Evolutionary conservation across 92 coral and sea anemone species (phyloP).

Genomic region (Nematostella vectensis): DNA sequence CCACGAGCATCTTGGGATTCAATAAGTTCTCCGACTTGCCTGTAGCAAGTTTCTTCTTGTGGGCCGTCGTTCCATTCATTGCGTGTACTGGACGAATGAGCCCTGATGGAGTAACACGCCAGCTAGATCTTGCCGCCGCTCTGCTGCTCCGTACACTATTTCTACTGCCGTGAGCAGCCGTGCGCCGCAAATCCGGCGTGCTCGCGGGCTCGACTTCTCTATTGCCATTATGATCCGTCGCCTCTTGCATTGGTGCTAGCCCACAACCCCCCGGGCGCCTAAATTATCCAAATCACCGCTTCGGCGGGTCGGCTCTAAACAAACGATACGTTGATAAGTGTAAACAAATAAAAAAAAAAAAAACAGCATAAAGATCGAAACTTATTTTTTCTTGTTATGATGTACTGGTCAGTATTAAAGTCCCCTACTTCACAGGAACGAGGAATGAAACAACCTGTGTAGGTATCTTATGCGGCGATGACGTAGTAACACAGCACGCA

Average conservation of each 20-base stretch:
- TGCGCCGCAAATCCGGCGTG: background rate
- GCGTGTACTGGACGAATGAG: conserved; percentile 38
- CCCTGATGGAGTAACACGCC: conserved; percentile 45
- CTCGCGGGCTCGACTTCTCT: conserved; percentile 11
- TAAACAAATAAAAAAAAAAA: no score
- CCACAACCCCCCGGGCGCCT: conserved; percentile 22
- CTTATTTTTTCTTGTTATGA: no score
- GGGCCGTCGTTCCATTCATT: conserved; percentile 34
- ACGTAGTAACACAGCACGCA: no score
- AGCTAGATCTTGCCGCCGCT: conserved; percentile 13
- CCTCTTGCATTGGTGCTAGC: conserved; percentile 36
- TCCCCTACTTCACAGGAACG: no score
- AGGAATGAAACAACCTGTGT: no score
- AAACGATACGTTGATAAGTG: no score
- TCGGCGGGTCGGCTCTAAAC: no score
- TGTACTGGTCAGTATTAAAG: no score
- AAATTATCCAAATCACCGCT: no score
- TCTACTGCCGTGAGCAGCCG: background rate
- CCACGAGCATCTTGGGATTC: conserved; percentile 45
- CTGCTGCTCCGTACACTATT: conserved; percentile 1
- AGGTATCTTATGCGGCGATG: no score
- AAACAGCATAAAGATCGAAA: no score
- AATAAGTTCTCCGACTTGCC: conserved; percentile 29
- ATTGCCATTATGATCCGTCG: conserved; percentile 48
- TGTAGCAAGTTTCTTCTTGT: background rate